phyloP scores from a whole-genome alignment of 2,113 vertebrate genomes.

The Bubo bubo region DNA sequence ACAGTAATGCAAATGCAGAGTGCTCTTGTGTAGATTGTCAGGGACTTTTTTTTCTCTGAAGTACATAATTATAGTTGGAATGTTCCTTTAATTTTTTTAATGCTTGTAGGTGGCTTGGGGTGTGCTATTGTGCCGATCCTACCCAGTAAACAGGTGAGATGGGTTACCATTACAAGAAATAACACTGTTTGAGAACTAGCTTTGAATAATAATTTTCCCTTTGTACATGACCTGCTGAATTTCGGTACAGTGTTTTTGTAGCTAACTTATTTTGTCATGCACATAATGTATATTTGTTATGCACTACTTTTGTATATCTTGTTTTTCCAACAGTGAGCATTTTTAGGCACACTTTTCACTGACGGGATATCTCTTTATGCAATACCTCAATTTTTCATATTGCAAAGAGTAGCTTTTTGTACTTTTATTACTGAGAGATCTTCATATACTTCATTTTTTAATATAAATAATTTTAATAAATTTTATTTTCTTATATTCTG shows the following conservation, averaged over 20 bases:
- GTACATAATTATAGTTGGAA: conserved; percentile 76
- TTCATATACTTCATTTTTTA: conserved; percentile 99
- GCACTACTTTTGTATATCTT: conserved; percentile 99
- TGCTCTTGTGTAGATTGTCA: conserved; percentile 94
- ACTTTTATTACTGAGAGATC: conserved; percentile 99
- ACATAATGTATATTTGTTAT: conserved; percentile 99
- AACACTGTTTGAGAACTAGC: conserved; percentile 99
- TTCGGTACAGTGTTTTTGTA: conserved; percentile 99
- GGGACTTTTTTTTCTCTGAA: conserved; percentile 88
- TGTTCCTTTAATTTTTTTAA: conserved; percentile 79
- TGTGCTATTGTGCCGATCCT: conserved; percentile 95
- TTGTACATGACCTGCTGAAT: conserved; percentile 99
- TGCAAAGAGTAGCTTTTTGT: conserved; percentile 99
- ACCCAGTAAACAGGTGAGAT: conserved; percentile 93
- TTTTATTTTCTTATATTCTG: conserved; percentile 99
- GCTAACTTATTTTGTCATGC: conserved; percentile 99
- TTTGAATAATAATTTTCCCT: conserved; percentile 98
- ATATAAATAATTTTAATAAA: conserved; percentile 99
- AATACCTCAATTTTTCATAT: conserved; percentile 99
- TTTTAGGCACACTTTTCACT: conserved; percentile 99
- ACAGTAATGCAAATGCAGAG: conserved; percentile 80
- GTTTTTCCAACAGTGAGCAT: conserved; percentile 99
- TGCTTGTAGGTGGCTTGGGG: conserved; percentile 90
- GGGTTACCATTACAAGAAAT: conserved; percentile 93
- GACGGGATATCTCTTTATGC: conserved; percentile 99